Conservation (phyloP, 2,113 vertebrate genomes). For the Antigone vipio region DNA sequence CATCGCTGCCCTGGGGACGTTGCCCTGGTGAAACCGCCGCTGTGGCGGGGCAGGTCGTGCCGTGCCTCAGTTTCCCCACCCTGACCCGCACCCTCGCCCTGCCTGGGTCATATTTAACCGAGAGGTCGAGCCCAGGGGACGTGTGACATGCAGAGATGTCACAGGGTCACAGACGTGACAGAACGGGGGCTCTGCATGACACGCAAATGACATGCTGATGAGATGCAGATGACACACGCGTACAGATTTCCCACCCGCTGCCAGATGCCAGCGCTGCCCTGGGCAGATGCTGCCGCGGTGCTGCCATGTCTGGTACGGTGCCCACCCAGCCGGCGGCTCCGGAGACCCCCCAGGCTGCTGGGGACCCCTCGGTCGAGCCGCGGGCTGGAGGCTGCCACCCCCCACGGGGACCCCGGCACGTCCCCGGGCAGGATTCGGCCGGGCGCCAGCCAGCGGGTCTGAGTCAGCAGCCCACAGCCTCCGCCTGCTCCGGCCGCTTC, state of each 20-base stretch:
- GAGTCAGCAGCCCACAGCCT: slow-evolving; percentile 15
- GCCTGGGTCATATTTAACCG: background rate
- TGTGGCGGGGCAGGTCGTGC: accelerated
- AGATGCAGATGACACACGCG: background rate
- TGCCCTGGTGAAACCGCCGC: background rate
- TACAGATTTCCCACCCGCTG: background rate
- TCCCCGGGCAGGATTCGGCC: background rate
- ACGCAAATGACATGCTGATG: background rate
- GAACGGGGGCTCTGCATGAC: background rate
- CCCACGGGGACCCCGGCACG: background rate
- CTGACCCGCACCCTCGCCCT: background rate
- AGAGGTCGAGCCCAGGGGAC: background rate
- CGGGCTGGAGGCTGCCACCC: background rate
- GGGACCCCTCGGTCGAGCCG: accelerated
- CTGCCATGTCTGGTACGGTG: background rate
- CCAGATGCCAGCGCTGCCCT: background rate
- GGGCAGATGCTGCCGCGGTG: background rate
- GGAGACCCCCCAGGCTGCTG: background rate
- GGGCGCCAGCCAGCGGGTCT: background rate
- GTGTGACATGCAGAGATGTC: background rate
- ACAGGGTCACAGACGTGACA: background rate
- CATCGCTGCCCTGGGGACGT: background rate
- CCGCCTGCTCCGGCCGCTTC: background rate
- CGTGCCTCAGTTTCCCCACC: background rate
- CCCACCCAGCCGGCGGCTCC: accelerated